Conservation (phyloP, 1,140 invertebrate genomes). For the Ganaspis sp. region DNA sequence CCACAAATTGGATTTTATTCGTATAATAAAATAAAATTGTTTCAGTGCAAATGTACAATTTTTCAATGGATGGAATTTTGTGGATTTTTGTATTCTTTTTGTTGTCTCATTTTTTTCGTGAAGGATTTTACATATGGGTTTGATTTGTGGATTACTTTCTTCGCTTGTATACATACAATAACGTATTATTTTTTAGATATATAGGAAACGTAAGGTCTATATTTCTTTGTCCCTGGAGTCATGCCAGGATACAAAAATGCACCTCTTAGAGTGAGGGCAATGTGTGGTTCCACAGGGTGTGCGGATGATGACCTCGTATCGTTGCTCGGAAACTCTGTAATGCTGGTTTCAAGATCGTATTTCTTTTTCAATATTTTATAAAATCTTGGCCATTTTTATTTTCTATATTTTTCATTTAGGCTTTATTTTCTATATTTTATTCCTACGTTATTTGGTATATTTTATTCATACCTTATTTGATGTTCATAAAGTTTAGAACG, state of each 20-base stretch:
- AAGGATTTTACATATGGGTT: not conserved
- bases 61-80: no score
- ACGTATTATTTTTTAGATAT: slow-evolving; percentile 57
- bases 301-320: slow-evolving; percentile 18
- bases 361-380: not conserved
- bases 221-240: slow-evolving; percentile 59
- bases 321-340: not conserved
- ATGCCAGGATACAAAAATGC: slow-evolving; percentile 56
- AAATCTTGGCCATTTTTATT: not conserved
- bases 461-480: no score
- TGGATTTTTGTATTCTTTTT: no score
- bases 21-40: no score
- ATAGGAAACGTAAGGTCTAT: slow-evolving; percentile 42
- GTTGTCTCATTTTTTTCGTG: no score
- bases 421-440: no score
- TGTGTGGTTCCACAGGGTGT: slow-evolving; percentile 26
- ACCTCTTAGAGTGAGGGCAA: slow-evolving; percentile 31
- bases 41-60: no score
- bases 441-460: no score
- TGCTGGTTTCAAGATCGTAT: slow-evolving; percentile 4
- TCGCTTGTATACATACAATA: slow-evolving; percentile 52
- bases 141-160: slow-evolving; percentile 55
- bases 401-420: no score
- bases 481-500: no score
- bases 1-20: no score